A percentile compares a stretch with the other conserved stretches of the same genome.
Conservation (phyloP, 2,797 vertebrate species). For the Pantherophis alleghaniensis region DNA sequence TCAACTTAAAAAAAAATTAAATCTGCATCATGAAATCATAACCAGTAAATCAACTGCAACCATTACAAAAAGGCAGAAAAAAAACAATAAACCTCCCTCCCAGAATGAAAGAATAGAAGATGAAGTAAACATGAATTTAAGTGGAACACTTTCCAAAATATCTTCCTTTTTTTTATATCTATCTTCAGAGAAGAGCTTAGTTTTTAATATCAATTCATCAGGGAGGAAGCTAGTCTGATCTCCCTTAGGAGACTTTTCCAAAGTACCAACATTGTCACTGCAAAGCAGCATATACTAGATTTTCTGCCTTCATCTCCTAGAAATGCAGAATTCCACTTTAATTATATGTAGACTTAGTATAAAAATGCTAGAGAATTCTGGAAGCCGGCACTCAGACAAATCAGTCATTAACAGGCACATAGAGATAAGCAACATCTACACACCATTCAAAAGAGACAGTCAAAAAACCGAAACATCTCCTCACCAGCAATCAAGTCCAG, state of each 20-base stretch:
- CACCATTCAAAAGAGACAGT: not conserved
- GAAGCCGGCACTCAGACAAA: not conserved
- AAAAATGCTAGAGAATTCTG: not conserved
- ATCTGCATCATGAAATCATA: not conserved
- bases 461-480: not conserved
- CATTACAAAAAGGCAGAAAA: not conserved
- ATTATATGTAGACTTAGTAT: not conserved
- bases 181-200: not conserved
- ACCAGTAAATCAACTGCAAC: not conserved
- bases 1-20: not conserved
- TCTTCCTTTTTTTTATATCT: not conserved
- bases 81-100: not conserved
- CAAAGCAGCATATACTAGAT: not conserved
- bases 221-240: not conserved
- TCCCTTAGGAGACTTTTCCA: not conserved
- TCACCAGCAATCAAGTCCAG: not conserved
- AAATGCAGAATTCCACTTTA: not conserved
- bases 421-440: not conserved
- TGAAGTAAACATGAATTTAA: not conserved
- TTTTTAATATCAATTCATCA: not conserved
- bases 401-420: not conserved
- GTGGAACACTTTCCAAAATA: not conserved
- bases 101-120: not conserved
- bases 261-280: not conserved
- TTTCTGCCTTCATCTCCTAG: not conserved